Base-by-base conservation (phyloP, 1,140 invertebrate species). In the Dinoponera quadriceps region DNA sequence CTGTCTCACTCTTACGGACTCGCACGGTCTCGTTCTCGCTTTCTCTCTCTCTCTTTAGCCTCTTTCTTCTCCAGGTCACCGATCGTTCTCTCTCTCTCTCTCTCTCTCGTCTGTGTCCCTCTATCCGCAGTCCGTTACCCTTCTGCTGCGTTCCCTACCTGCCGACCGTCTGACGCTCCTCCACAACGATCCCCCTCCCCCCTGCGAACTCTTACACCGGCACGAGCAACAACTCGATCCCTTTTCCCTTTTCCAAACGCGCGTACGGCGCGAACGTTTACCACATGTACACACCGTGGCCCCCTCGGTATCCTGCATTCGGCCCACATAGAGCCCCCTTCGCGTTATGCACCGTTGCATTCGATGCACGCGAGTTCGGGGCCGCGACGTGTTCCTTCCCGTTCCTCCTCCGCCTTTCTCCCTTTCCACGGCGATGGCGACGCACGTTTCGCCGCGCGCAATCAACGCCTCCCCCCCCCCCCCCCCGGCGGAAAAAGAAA, bases 171-270 rank as follows among this genome's bases (percentile, higher is more conserved):
- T 54, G 63, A 78, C 49, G 48, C 54, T 63, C 75, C 68, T 85
- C 83, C 73, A 78, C 65, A 85, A 84, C 82, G 86, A 87, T 88
- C 85, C 88, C 74, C 89, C 88, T 84, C 73, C 84, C 87, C 84
- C 80, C 38, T 29, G 81, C 87, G 85, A 89, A 83, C 88, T 88
- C 85, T 89, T 83, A 74, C 77, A 83, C 82, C 33, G 78, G 78
- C 20, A 33, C 71, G 74, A 65, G 83, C 85, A 87, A 83, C 83
- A 87, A 80, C 85, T 57, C 83, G 77, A 72, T 89, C 86, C 88
- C n/a, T 84, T 88, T 89, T 88, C 88, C 54, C 84, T 88, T 89
- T 89, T 89, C 75, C 88, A 84, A 85, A 9, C 38, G 38, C 9
- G 38, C 63, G 62, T 74, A 74, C 80, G 59, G 51, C 22, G 60